A percentile compares a stretch with the other conserved stretches of the same genome.
phyloP scores from a whole-genome alignment of 2,113 vertebrate species.

The Saguinus midas region DNA sequence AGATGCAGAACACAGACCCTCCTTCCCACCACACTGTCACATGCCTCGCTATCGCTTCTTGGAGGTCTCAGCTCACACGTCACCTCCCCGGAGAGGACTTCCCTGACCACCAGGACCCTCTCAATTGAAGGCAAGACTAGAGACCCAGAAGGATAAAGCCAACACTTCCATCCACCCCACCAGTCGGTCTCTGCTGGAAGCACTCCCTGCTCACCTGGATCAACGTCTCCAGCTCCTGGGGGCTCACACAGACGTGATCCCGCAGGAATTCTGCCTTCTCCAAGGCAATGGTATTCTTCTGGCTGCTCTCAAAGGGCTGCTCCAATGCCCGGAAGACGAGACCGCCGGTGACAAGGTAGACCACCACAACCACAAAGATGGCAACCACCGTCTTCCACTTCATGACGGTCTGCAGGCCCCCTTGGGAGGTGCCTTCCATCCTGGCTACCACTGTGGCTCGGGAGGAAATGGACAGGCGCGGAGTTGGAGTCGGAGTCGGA shows the following conservation, averaged over 20 bases:
- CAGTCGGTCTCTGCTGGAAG: accelerated
- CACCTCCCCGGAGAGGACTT: not conserved
- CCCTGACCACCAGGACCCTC: not conserved
- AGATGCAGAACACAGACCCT: no score
- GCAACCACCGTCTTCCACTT: slow-evolving; percentile 98
- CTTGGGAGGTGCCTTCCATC: slow-evolving; percentile 89
- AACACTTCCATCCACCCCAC: not conserved
- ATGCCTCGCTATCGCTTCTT: not conserved
- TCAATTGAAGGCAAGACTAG: not conserved
- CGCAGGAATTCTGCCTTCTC: slow-evolving; percentile 94
- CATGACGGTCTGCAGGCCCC: slow-evolving; percentile 93
- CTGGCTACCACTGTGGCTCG: slow-evolving; percentile 91
- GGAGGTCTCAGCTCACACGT: not conserved
- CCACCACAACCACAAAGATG: slow-evolving; percentile 94
- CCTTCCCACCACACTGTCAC: not conserved
- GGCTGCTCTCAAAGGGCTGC: slow-evolving; percentile 93
- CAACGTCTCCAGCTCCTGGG: slow-evolving; percentile 90
- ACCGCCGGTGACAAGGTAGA: slow-evolving; percentile 93
- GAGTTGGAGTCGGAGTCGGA: slow-evolving; percentile 74
- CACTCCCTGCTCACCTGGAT: slow-evolving; percentile 89
- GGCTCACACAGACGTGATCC: slow-evolving; percentile 90
- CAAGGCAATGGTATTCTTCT: slow-evolving; percentile 91
- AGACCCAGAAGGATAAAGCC: not conserved
- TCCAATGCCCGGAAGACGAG: slow-evolving; percentile 94
- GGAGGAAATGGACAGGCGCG: slow-evolving; percentile 90